Conservation (phyloP, 2,113 vertebrate species). For the Emydocephalus ijimae region DNA sequence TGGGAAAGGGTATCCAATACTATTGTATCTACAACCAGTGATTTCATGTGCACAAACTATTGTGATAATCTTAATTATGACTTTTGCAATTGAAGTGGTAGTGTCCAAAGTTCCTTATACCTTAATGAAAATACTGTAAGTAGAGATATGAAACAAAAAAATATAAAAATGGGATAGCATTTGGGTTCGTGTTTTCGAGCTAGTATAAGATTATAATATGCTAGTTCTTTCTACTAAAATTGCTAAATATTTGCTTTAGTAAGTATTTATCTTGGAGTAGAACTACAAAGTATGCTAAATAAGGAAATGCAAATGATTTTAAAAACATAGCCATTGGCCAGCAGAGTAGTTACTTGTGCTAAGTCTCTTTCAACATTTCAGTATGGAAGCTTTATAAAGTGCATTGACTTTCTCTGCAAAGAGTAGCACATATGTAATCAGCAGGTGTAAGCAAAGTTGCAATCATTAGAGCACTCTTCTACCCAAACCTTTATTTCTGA, state of each 20-base stretch:
- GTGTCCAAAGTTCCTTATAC: background rate
- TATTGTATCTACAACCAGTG: no score
- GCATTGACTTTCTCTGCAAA: background rate
- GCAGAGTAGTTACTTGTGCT: background rate
- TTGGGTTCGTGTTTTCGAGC: background rate
- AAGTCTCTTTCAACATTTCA: background rate
- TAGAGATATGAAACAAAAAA: background rate
- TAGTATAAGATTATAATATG: background rate
- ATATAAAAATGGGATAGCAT: background rate
- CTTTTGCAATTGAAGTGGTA: background rate
- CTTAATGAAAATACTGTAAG: background rate
- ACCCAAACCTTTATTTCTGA: background rate
- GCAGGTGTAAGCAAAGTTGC: background rate
- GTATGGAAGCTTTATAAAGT: background rate
- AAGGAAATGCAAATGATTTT: background rate
- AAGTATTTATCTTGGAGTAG: background rate
- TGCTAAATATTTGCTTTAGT: background rate
- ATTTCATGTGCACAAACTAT: background rate
- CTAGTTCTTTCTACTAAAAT: background rate
- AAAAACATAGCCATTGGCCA: background rate
- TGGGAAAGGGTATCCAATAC: background rate
- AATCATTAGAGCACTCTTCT: background rate
- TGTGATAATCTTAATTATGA: background rate
- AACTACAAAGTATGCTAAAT: background rate
- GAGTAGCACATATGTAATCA: background rate